phyloP scores from a whole-genome alignment of 2,888 invertebrate species.

The Agrotis ipsilon region DNA sequence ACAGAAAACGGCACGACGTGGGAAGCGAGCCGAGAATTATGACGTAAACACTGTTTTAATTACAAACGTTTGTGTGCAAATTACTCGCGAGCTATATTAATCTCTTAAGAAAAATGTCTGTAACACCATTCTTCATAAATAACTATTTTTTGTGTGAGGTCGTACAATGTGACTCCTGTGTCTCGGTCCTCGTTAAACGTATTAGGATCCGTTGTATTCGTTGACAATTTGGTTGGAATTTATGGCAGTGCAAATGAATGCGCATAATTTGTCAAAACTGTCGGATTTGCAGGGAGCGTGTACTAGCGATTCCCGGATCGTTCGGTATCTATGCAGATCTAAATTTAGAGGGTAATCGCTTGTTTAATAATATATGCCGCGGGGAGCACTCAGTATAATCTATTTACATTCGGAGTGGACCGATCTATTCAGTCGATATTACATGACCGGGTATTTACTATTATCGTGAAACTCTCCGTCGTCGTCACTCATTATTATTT shows the following conservation, averaged over 20 bases:
- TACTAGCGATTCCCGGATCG: slow-evolving; percentile 73
- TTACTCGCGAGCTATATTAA: slow-evolving; percentile 67
- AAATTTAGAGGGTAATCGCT: slow-evolving; percentile 83
- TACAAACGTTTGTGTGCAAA: slow-evolving; percentile 69
- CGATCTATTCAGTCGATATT: slow-evolving; percentile 71
- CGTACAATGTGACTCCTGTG: slow-evolving; percentile 66
- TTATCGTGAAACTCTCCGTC: slow-evolving; percentile 56
- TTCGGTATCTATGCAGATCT: slow-evolving; percentile 80
- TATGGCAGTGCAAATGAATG: slow-evolving; percentile 76
- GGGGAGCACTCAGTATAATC: slow-evolving; percentile 72
- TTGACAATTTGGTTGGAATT: slow-evolving; percentile 63
- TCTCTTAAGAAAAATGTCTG: slow-evolving; percentile 65
- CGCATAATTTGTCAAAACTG: slow-evolving; percentile 83
- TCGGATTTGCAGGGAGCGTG: slow-evolving; percentile 78
- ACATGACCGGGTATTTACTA: slow-evolving; percentile 55
- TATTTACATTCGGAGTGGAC: slow-evolving; percentile 74
- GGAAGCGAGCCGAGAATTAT: slow-evolving; percentile 75
- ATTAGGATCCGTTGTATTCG: slow-evolving; percentile 56
- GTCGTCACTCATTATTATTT: slow-evolving; percentile 55
- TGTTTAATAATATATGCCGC: slow-evolving; percentile 82
- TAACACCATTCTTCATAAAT: slow-evolving; percentile 61
- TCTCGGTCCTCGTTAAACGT: slow-evolving; percentile 45
- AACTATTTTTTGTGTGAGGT: slow-evolving; percentile 62
- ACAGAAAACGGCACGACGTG: slow-evolving; percentile 80
- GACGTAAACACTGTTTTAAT: slow-evolving; percentile 72